Evolutionary conservation across 2,888 invertebrate species (phyloP), one percentile per base, ranked within the genome.

Genomic region (Aphidius colemani): DNA sequence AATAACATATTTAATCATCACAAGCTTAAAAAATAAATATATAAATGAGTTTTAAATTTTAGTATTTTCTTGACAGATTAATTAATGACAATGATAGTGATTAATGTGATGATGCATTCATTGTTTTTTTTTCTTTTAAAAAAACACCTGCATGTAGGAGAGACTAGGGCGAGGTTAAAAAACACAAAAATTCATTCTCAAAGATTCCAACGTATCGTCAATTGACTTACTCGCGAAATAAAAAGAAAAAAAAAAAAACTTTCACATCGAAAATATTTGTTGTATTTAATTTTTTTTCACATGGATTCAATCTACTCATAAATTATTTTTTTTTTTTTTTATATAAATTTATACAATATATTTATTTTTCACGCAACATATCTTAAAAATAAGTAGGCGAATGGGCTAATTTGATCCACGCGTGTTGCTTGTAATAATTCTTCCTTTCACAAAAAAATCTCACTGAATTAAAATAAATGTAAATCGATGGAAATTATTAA

Each of bases 371-470:
- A 48, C 6, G 48, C 13, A 13, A 48, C 11, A 11, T 11, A 46
- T 46, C 40, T 53, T 7, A n/a, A 53, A 53, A 30, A 30, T 30
- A 30, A 39, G 58, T 63, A 58, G 62, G 62, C 30, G 58, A 63
- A 58, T 63, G 51, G 63, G 63, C 58, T 63, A 58, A 63, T 63
- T 58, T 49, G 13, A 63, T 58, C 57, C 58, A 50, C 51, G 50
- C 53, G 9, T 18, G 49, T 8, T 30, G 30, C 30, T 30, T 30
- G 41, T 7, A 40, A 63, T 58, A 45, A 41, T 53, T 45, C 39
- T 51, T 48, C 53, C 53, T 53, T 53, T 63, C 53, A 39, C 50
- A 41, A 30, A 30, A 30, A 30, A 30, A 30, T 30, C 30, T 30
- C 30, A 30, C 30, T 30, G 30, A 30, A 5, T 30, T 30, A 30